A percentile compares a stretch with the other conserved stretches of the same genome.
Conservation (phyloP, 2,888 invertebrate species). For the Leptinotarsa juncta region DNA sequence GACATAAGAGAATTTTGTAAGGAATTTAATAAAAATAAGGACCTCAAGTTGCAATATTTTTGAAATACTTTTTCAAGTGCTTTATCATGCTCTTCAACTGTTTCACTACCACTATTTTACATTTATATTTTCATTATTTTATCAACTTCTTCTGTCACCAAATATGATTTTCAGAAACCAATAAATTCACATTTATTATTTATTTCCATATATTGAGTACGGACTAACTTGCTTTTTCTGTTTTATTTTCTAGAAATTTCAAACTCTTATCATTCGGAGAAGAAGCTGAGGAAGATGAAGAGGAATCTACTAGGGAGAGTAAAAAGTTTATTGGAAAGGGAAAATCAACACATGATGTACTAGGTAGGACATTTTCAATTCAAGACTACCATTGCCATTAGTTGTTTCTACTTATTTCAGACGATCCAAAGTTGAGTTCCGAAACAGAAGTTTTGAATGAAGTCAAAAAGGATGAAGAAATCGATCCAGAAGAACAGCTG, state of each 20-base stretch:
- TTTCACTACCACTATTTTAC: no score
- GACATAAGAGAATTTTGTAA: no score
- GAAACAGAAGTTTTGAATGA: constrained; percentile 67
- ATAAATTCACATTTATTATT: neutral
- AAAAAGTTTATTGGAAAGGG: constrained; percentile 79
- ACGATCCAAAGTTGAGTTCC: constrained; percentile 91
- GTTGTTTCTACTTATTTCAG: constrained; percentile 51
- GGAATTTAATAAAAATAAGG: no score
- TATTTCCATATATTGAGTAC: neutral
- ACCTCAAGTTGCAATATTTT: no score
- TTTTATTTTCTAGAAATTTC: constrained; percentile 79
- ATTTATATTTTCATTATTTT: no score
- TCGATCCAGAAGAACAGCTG: constrained; percentile 61
- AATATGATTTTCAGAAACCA: no score
- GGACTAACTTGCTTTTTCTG: no score
- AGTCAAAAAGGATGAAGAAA: constrained; percentile 55
- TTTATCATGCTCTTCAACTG: no score
- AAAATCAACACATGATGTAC: constrained; percentile 94
- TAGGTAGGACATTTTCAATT: constrained; percentile 60
- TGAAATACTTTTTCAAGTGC: no score
- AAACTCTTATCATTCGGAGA: constrained; percentile 96
- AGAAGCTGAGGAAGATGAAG: constrained; percentile 96
- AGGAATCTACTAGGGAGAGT: constrained; percentile 75
- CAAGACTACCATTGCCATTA: no score
- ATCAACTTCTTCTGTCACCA: no score